Conservation (phyloP, 37 sponge, comb jelly and placozoan species). For the Eunapius fragilis region DNA sequence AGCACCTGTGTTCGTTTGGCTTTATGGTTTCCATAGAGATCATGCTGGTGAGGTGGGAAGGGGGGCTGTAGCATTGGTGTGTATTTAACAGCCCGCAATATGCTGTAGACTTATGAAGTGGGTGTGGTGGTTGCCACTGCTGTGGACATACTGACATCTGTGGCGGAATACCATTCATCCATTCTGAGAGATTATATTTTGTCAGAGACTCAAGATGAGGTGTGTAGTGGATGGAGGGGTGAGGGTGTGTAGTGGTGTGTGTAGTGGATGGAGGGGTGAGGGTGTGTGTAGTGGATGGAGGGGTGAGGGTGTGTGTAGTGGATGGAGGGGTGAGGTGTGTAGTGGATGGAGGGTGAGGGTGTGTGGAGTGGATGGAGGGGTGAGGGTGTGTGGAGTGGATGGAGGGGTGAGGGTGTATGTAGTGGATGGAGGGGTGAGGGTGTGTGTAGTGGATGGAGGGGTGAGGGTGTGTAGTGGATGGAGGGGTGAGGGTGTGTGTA, state of each 20-base stretch:
- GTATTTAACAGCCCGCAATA: background rate
- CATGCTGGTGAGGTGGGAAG: conserved; percentile 54
- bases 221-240: conserved; percentile 19
- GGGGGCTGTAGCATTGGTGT: background rate
- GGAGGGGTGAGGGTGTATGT: background rate
- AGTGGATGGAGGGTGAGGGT: background rate
- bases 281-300: too few species aligned
- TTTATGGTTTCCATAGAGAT: conserved; percentile 67
- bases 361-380: background rate
- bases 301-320: background rate
- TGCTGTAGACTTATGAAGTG: conserved; percentile 59
- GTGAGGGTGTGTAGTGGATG: background rate
- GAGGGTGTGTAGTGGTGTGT: conserved; percentile 26
- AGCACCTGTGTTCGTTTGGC: conserved; percentile 44
- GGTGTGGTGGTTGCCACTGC: conserved; percentile 56
- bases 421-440: background rate
- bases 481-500: background rate
- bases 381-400: too few species aligned
- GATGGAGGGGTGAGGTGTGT: background rate
- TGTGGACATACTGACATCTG: conserved; percentile 76
- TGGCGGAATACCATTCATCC: conserved; percentile 59
- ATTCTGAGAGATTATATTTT: conserved; percentile 66
- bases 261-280: background rate
- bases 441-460: background rate
- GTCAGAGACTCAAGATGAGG: conserved; percentile 36